These are phyloP conservation scores for Rhopalosiphum padi DNA, from an alignment of 1,140 invertebrate species.

Conservation along the genomic window DNA sequence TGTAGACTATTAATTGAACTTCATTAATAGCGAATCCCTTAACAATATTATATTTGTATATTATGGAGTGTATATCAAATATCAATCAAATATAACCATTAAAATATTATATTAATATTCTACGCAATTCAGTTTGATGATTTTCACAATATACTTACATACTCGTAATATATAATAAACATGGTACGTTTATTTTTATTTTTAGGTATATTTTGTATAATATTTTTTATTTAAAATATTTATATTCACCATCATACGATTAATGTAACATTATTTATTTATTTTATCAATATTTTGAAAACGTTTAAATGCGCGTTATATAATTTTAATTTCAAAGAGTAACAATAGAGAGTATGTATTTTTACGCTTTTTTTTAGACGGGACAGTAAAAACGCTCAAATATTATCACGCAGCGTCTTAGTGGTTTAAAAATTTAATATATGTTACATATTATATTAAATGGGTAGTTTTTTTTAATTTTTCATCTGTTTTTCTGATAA, in stretches of 20 bases:
- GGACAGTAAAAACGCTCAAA: not conserved
- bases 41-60: not conserved
- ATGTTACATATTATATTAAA: not conserved
- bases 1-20: too few species aligned
- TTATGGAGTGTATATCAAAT: not conserved
- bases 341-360: not conserved
- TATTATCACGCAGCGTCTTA: not conserved
- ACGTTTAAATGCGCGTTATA: not conserved
- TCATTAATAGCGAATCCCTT: not conserved
- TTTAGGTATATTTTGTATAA: not conserved
- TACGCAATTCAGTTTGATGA: not conserved
- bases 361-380: not conserved
- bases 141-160: not conserved
- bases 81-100: not conserved
- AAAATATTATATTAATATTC: too few species aligned
- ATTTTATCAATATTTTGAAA: not conserved
- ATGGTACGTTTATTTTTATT: not conserved
- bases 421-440: not conserved
- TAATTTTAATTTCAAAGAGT: not conserved
- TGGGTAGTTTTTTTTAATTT: not conserved
- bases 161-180: too few species aligned
- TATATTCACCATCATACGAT: not conserved
- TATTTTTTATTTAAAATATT: not conserved
- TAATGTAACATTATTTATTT: not conserved
- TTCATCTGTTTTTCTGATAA: not conserved